phyloP scores from a whole-genome alignment of 1,140 invertebrate genomes.

The Cryptotermes secundus region DNA sequence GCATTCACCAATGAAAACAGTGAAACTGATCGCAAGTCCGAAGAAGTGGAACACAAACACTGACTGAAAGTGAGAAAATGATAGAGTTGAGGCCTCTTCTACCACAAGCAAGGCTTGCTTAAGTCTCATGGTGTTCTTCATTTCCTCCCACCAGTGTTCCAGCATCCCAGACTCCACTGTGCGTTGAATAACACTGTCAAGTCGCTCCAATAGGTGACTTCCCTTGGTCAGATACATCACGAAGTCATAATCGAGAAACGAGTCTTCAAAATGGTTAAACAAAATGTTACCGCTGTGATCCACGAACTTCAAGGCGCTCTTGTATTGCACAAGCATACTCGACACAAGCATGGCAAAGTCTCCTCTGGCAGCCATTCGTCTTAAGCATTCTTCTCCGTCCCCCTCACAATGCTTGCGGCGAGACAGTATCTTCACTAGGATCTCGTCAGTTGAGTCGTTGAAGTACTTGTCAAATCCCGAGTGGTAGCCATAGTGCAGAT shows the following conservation, averaged over 20 bases:
- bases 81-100: neutral
- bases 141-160: neutral
- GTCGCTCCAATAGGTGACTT: neutral
- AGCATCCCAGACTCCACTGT: neutral
- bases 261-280: neutral
- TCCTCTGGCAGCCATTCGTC: neutral
- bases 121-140: neutral
- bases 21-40: neutral
- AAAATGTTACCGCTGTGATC: neutral
- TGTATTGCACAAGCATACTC: neutral
- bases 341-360: neutral
- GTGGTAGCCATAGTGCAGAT: neutral
- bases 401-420: neutral
- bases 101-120: neutral
- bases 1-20: neutral
- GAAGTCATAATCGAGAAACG: neutral
- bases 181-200: neutral
- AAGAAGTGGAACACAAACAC: neutral
- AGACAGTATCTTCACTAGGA: neutral
- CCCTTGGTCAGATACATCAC: neutral
- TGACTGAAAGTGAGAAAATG: neutral
- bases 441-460: neutral
- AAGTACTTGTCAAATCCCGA: neutral
- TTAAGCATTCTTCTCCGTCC: neutral
- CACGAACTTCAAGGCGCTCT: neutral